Conservation (phyloP, 1,140 invertebrate genomes). For the Caerostris darwini region DNA sequence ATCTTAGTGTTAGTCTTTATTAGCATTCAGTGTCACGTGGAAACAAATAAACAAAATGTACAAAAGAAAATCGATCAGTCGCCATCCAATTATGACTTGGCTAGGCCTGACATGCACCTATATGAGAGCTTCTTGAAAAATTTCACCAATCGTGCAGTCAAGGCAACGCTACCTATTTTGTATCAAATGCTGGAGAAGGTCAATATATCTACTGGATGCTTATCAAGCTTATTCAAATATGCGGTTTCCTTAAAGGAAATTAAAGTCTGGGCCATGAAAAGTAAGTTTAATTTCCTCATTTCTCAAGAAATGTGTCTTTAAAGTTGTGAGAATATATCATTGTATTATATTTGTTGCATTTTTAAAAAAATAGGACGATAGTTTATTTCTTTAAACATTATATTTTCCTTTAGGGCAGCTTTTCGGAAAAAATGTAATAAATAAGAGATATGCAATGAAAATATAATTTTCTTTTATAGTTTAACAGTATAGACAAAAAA, state of each 20-base stretch:
- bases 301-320: no score
- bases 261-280: constrained; percentile 72
- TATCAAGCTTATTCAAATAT: constrained; percentile 61
- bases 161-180: constrained; percentile 15
- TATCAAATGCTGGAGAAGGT: constrained; percentile 40
- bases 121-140: constrained; percentile 61
- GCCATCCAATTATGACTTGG: background rate
- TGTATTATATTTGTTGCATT: no score
- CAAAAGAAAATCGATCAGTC: background rate
- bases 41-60: background rate
- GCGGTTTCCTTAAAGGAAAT: constrained; percentile 54
- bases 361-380: no score
- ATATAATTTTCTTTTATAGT: no score
- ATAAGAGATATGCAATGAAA: no score
- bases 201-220: constrained; percentile 51
- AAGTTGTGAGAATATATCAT: no score
- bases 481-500: no score
- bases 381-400: no score
- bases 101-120: constrained; percentile 56
- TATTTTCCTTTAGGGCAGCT: no score
- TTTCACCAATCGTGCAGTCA: constrained; percentile 46
- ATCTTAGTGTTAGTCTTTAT: background rate
- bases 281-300: constrained; percentile 15
- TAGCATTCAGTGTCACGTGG: background rate
- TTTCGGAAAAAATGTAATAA: no score